These are phyloP conservation scores for Dryomyza anilis DNA, from an alignment of 2,888 invertebrate species.

Conservation along the genomic window DNA sequence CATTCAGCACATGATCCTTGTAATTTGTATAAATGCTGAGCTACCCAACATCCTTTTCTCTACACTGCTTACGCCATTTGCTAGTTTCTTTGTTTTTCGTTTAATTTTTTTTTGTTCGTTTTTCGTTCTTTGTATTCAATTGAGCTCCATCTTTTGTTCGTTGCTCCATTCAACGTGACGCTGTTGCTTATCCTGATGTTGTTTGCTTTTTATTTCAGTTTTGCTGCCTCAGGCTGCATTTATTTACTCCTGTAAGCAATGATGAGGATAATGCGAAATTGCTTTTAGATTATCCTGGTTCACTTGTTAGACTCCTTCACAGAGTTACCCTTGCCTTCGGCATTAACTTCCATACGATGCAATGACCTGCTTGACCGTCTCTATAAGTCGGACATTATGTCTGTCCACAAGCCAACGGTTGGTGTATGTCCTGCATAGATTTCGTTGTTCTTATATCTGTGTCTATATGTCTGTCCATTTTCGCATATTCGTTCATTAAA, in stretches of 20 bases:
- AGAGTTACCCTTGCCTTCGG: background rate
- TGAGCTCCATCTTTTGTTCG: background rate
- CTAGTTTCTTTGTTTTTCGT: background rate
- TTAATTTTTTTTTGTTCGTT: background rate
- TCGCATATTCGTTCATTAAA: no score
- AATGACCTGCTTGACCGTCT: background rate
- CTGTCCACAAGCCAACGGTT: no score
- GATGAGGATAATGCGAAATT: constrained; percentile 17
- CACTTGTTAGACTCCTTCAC: background rate
- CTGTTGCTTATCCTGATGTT: background rate
- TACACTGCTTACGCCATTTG: background rate
- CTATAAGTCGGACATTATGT: no score
- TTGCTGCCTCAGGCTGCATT: constrained; percentile 3
- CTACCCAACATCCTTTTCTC: background rate
- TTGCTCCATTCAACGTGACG: background rate
- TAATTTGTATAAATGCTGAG: constrained; percentile 9
- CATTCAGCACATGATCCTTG: constrained; percentile 13
- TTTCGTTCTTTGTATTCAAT: background rate
- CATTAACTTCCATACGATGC: background rate
- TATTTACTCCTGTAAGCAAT: constrained; percentile 17
- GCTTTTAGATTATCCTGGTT: constrained; percentile 16
- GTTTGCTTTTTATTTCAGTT: background rate
- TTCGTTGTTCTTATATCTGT: no score
- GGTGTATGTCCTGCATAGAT: no score
- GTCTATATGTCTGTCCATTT: no score